A percentile compares a stretch with the other conserved stretches of the same genome.
Conservation (phyloP, 2,888 invertebrate species). For the Junonia oenone region DNA sequence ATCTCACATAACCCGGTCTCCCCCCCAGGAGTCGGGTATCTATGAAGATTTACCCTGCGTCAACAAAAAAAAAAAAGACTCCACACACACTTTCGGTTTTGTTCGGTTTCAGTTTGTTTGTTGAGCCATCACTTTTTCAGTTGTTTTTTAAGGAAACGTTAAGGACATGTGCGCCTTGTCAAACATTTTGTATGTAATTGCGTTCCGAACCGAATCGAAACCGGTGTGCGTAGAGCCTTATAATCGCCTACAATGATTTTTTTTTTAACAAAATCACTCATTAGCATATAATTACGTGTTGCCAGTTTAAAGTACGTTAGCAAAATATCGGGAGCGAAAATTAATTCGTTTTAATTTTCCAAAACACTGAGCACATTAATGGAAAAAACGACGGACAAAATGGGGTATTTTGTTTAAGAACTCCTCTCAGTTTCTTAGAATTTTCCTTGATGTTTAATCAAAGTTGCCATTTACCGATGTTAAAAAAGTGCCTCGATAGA, state of each 20-base stretch:
- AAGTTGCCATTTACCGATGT: background rate
- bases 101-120: too few relatives aligned
- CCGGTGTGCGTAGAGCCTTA: background rate
- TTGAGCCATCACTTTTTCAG: too few relatives aligned
- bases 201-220: too few relatives aligned
- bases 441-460: background rate
- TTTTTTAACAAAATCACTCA: background rate
- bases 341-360: conserved; percentile 1
- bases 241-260: background rate
- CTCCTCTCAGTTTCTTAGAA: background rate
- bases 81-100: too few relatives aligned
- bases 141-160: too few relatives aligned
- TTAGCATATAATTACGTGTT: background rate
- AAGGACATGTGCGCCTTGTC: too few relatives aligned
- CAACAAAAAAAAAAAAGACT: too few relatives aligned
- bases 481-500: background rate
- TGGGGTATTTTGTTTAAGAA: background rate
- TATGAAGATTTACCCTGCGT: too few relatives aligned
- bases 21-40: too few relatives aligned
- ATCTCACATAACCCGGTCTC: too few relatives aligned
- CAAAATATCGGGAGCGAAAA: background rate
- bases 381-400: background rate
- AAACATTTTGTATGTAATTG: too few relatives aligned
- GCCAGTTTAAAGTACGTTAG: background rate
- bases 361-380: conserved; percentile 3